Base-by-base conservation (phyloP, 1,140 invertebrate species). In the Cyrtorhinus lividipennis region DNA sequence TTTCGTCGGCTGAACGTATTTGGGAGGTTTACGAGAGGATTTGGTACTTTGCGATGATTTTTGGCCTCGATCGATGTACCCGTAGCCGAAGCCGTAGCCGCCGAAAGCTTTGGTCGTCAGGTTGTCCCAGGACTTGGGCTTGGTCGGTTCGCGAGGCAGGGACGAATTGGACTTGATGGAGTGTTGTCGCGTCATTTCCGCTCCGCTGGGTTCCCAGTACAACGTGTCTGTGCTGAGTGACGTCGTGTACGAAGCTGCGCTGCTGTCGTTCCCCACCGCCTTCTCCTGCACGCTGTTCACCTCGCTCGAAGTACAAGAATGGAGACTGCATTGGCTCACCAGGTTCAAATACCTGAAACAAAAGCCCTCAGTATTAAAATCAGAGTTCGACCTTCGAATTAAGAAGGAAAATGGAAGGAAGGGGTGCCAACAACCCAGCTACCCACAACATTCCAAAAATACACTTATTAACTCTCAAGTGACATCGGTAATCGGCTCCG, bases 61-160 rank as follows among this genome's bases (percentile, higher is more conserved):
- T 65, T 64, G 60, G n/a, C 59, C 63, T 18, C 68, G 45, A n/a
- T 71, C 69, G 2, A 68, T 62, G 53, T 70, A 90, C 1, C 87
- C 87, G 69, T 90, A 91, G 2, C 87, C 87, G 67, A 88, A 90
- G 23, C 87, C 86, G 67, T 90, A 89, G 0, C 86, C 87, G 12
- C 87, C 85, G 62, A 88, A 84, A 1, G 84, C 82, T 75, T 89
- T 89, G 0, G 86, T 88, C 0, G 86, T 84, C 22, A 92, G 74
- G 75, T 90, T 90, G 69, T 90, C 88, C 87, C 88, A 90, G 0
- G 87, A 90, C 70, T 90, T 90, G 2, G 88, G 88, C 69, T 91
- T 88, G 8, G 62, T 82, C 38, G 60, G 61, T n/a, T 12, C 67
- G 23, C 1, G 64, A 5, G 48, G 48, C 56, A 22, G 66, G 1